phyloP scores from a whole-genome alignment of 2,888 invertebrate species.

The Drosophila longiperda region DNA sequence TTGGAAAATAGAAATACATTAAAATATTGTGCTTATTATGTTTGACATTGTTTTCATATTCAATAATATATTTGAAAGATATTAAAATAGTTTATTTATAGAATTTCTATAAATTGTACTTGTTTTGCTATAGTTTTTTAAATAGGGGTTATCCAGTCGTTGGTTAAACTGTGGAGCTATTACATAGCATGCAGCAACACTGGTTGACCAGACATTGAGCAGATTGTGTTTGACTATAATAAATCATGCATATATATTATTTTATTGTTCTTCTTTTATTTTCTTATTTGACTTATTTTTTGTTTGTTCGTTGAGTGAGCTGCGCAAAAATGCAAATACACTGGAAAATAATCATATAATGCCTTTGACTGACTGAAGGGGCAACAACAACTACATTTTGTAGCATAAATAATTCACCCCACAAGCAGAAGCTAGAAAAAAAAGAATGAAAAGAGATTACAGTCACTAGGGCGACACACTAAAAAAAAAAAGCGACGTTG shows the following conservation, averaged over 20 bases:
- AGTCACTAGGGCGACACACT: conserved; percentile 78
- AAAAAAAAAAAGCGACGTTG: conserved; percentile 37
- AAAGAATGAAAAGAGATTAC: conserved; percentile 67
- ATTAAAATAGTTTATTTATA: background rate
- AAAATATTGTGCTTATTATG: background rate
- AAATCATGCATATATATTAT: conserved; percentile 51
- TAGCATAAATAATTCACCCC: conserved; percentile 82
- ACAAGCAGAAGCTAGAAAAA: conserved; percentile 67
- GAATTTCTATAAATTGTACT: background rate
- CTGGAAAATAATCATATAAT: conserved; percentile 76
- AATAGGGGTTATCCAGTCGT: background rate
- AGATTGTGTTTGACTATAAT: conserved; percentile 35
- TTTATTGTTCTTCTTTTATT: background rate
- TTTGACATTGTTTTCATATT: background rate
- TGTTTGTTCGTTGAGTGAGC: conserved; percentile 16
- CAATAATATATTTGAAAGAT: background rate
- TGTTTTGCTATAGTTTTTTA: background rate
- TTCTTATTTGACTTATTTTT: conserved; percentile 16
- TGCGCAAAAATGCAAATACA: conserved; percentile 70
- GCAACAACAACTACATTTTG: conserved; percentile 52
- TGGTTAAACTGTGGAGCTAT: background rate
- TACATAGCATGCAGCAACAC: background rate
- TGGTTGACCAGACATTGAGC: conserved; percentile 14
- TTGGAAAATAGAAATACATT: background rate
- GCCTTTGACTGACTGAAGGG: conserved; percentile 33